Evolutionary conservation across 2,888 invertebrate species (phyloP), one percentile per base, ranked within the genome.

Genomic region (Adelphocoris suturalis): DNA sequence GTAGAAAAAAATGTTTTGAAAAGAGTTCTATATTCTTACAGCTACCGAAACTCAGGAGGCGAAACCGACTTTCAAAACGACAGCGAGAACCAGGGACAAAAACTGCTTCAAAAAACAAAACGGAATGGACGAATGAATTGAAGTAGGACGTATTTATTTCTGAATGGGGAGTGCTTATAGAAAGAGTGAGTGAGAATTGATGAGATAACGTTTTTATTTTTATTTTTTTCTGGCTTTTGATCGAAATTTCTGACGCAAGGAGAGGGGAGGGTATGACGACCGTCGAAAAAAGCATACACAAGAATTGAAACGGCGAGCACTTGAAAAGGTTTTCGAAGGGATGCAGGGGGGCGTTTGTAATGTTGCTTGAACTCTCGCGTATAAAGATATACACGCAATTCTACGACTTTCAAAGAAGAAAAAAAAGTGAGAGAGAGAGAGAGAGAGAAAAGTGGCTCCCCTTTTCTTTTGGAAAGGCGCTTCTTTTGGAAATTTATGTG

Each of bases 331-430:
- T 37, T 37, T 37, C 7, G 37, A 37, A 37, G 37, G 68, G 4
- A 52, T 5, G 52, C 11, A 37, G 23, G 68, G 68, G 68, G 0
- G 68, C 23, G 23, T 68, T 68, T 2, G 23, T 23, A 23, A 61
- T 61, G 61, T 61, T n/a, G 61, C 23, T 68, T 68, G 23, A 37
- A 68, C 68, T 68, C 68, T 23, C 68, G 19, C n/a, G 23, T 23
- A 80, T 80, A 80, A 37, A 80, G 78, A 80, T 80, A 80, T 80
- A 80, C 78, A 80, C 78, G 78, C 78, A 80, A 80, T 80, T 80
- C 78, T 23, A 80, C 78, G 19, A 46, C 46, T 80, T 47, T 47
- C 46, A 16, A 28, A 28, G 78, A 46, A 61, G 19, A 61, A 23
- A 78, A n/a, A n/a, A n/a, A 78, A 78, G 78, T n/a, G n/a, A n/a